Conservation (phyloP, 2,797 vertebrate species). For the Peromyscus eremicus region DNA sequence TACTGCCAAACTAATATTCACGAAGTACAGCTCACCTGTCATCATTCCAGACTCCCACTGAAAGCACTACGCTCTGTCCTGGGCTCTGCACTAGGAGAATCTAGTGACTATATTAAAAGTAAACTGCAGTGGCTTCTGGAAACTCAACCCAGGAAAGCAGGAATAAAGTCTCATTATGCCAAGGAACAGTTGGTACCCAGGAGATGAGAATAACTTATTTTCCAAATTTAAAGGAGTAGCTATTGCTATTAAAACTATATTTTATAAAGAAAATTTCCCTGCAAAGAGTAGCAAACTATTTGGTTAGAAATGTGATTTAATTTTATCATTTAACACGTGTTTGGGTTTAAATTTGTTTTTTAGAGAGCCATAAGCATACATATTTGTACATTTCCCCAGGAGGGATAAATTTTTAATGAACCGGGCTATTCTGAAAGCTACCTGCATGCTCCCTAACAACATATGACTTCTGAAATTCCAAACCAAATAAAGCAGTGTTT, state of each 20-base stretch:
- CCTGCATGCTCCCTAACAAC: slow-evolving; percentile 30
- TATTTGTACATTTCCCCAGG: slow-evolving; percentile 2
- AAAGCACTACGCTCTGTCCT: neutral
- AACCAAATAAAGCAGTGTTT: neutral
- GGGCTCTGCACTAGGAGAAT: neutral
- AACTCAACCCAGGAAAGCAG: neutral
- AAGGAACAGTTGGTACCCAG: neutral
- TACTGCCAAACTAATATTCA: slow-evolving; percentile 4
- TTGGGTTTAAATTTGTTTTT: slow-evolving; percentile 50
- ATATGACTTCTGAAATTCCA: slow-evolving; percentile 40
- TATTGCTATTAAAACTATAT: slow-evolving; percentile 35
- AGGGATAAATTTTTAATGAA: slow-evolving; percentile 56
- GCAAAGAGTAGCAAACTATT: slow-evolving; percentile 47
- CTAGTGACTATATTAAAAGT: slow-evolving; percentile 16
- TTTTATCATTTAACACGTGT: slow-evolving; percentile 45
- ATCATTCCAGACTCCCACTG: neutral
- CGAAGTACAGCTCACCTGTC: neutral
- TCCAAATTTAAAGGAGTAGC: neutral
- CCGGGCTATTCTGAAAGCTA: neutral
- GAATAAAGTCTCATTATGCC: neutral
- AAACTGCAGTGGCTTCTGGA: neutral
- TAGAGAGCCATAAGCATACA: neutral
- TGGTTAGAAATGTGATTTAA: slow-evolving; percentile 54
- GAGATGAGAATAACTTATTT: neutral
- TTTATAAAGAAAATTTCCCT: slow-evolving; percentile 30